These are phyloP conservation scores for Ischnus inquisitorius DNA, from an alignment of 2,888 invertebrate genomes.

Conservation along the genomic window DNA sequence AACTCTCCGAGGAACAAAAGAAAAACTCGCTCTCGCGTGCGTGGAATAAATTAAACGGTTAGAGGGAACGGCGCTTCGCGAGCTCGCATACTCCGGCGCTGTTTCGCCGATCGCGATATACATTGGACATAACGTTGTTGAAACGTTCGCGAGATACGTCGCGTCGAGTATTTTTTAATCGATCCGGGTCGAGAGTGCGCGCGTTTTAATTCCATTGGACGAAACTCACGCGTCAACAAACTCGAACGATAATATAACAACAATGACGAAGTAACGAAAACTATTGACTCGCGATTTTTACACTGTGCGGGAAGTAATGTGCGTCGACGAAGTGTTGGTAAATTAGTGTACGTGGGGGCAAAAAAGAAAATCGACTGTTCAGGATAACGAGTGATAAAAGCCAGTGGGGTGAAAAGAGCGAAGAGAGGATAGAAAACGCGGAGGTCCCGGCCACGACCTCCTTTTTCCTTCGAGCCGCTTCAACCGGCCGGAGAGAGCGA, in stretches of 20 bases:
- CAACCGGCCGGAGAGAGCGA: conserved; percentile 23
- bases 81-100: not conserved
- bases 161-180: not conserved
- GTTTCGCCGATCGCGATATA: conserved; percentile 7
- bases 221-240: not conserved
- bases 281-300: not conserved
- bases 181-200: no score
- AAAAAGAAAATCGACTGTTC: conserved; percentile 15
- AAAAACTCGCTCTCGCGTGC: conserved; percentile 23
- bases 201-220: not conserved
- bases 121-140: conserved; percentile 7
- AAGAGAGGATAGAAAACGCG: conserved; percentile 11
- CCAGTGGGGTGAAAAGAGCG: not conserved
- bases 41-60: conserved; percentile 46
- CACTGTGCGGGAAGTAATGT: not conserved
- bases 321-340: conserved; percentile 1
- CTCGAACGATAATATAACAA: not conserved
- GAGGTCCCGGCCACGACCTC: conserved; percentile 48
- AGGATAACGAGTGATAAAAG: conserved; percentile 38
- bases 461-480: conserved; percentile 32
- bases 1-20: conserved; percentile 20
- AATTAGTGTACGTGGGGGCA: not conserved
- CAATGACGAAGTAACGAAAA: not conserved
- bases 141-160: conserved; percentile 17
- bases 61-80: not conserved